These are phyloP conservation scores for Bombus breviceps DNA, from an alignment of 1,140 invertebrate species.

Conservation along the genomic window DNA sequence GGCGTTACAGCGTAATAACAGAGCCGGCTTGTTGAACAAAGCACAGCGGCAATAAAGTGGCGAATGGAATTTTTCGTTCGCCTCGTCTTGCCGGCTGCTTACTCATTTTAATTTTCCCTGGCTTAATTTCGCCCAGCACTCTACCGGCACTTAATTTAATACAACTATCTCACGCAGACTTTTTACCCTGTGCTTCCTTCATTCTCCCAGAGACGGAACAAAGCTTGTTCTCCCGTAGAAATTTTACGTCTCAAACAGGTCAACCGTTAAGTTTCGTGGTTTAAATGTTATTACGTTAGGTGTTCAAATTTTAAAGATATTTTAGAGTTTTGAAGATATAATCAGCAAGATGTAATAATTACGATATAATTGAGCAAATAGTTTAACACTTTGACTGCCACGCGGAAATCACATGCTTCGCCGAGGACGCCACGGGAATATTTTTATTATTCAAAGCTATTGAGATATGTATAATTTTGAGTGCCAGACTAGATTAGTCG, in stretches of 20 bases:
- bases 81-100: background rate
- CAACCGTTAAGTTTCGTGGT: background rate
- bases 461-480: too few species aligned
- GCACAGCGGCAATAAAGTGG: background rate
- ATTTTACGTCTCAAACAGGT: background rate
- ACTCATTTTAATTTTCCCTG: background rate
- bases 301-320: too few species aligned
- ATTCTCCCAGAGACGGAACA: background rate
- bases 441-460: too few species aligned
- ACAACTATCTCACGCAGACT: background rate
- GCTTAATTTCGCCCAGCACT: background rate
- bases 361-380: background rate
- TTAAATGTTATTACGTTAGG: too few species aligned
- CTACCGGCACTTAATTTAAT: conserved; percentile 4
- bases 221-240: background rate
- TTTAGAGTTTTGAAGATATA: too few species aligned
- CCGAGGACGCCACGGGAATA: too few species aligned
- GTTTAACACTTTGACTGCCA: too few species aligned
- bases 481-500: too few species aligned
- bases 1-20: too few species aligned
- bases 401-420: too few species aligned
- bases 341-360: too few species aligned
- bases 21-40: background rate
- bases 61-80: background rate
- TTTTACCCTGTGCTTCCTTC: background rate